Conservation (phyloP, 2,113 vertebrate genomes). For the Cyanistes caeruleus region DNA sequence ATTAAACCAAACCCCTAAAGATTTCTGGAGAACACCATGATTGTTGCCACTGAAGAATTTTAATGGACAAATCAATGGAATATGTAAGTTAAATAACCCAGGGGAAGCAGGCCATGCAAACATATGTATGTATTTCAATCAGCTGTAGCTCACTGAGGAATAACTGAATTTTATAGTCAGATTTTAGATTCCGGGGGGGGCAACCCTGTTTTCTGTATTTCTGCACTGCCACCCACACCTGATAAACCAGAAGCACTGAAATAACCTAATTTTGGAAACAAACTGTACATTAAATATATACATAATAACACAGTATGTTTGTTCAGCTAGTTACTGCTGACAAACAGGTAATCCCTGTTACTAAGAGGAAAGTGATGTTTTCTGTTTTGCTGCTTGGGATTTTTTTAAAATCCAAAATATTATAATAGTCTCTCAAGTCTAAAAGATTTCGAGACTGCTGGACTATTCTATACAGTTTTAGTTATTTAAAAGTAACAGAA, state of each 20-base stretch:
- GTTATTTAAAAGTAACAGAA: neutral
- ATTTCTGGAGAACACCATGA: neutral
- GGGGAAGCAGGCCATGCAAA: neutral
- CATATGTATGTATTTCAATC: neutral
- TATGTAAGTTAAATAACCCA: rapidly evolving
- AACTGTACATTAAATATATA: neutral
- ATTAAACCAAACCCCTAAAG: neutral
- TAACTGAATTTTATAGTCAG: neutral
- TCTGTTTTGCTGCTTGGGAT: neutral
- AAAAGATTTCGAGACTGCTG: neutral
- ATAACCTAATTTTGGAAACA: neutral
- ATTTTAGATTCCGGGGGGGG: neutral
- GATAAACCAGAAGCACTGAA: neutral
- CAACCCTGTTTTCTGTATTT: neutral
- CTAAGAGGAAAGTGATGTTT: neutral
- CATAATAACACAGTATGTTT: rapidly evolving
- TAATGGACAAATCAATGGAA: neutral
- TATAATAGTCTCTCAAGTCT: neutral
- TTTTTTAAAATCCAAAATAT: neutral
- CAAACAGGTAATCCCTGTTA: neutral
- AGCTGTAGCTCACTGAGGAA: neutral
- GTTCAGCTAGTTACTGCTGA: neutral
- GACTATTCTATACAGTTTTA: neutral
- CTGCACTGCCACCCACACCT: neutral
- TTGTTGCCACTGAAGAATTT: neutral